Conservation (phyloP, 2,113 vertebrate species). For the Serilophus lunatus region DNA sequence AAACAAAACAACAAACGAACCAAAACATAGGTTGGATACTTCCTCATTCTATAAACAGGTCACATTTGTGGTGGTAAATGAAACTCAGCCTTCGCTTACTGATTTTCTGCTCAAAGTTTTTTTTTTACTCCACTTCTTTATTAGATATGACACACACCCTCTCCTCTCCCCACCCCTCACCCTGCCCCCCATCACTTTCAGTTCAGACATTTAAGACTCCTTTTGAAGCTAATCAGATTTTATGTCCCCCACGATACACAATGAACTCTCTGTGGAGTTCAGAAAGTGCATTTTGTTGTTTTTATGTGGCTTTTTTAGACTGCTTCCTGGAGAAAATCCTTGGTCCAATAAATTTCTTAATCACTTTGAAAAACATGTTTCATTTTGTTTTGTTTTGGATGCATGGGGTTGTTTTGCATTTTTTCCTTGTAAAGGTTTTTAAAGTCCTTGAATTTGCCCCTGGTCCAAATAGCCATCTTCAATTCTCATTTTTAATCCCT, state of each 20-base stretch:
- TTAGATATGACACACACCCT: not conserved
- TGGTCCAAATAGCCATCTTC: constrained; percentile 39
- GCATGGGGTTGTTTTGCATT: not conserved
- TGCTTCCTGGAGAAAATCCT: not conserved
- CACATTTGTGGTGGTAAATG: not conserved
- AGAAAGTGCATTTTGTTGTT: not conserved
- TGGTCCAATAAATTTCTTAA: constrained; percentile 7
- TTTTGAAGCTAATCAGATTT: not conserved
- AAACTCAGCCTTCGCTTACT: not conserved
- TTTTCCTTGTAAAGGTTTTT: not conserved
- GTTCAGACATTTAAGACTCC: not conserved
- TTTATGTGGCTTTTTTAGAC: not conserved
- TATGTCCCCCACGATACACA: not conserved
- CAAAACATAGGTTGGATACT: no score
- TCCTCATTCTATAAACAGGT: not conserved
- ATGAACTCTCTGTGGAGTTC: not conserved
- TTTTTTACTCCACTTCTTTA: not conserved
- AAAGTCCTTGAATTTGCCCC: constrained; percentile 56
- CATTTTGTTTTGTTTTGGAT: not conserved
- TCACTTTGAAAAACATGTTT: constrained; percentile 28
- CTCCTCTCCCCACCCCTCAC: not conserved
- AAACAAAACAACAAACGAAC: no score
- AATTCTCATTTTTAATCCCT: constrained; percentile 67
- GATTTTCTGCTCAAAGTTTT: not conserved
- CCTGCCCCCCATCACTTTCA: not conserved